Evolutionary conservation across 2,797 vertebrate species (phyloP), one percentile per base, ranked within the genome.

Genomic region (Fistularia commersonii): DNA sequence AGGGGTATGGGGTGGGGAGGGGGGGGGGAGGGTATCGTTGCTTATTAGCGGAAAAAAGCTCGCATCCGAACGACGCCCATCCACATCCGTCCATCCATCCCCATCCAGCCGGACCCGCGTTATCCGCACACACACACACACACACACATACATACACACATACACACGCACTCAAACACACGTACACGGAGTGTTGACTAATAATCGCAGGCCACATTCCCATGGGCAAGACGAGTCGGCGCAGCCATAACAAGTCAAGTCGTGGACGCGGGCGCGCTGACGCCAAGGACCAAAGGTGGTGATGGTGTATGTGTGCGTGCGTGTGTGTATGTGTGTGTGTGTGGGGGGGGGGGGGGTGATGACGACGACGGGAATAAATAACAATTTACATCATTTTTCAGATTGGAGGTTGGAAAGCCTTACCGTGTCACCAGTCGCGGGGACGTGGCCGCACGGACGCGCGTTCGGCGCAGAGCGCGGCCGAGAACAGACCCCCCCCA

Each of bases 401-500:
- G 6, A 8, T 35, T 35, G n/a, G n/a, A n/a, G n/a, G n/a, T n/a
- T 10, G 38, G 3, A 42, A n/a, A 35, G 32, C 1, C 88, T 90
- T 87, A 92, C 91, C 91, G 77, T 87, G 55, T 84, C 73, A 68
- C 32, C 73, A 70, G 68, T 35, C 59, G 66, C 78, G 66, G 75
- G 59, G 64, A 39, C 56, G 51, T 36, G 47, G 56, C 69, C 64
- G 71, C 62, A 60, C 53, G 42, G 53, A 61, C 12, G 38, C 74
- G 76, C 82, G 85, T 89, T 87, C 78, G 80, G 73, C 77, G 76
- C 73, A 70, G 72, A 51, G 50, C 1, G 11, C n/a, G 10, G 10
- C 14, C 45, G 6, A 11, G 15, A 49, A 35, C 1, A 15, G 15
- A 14, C 31, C 44, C n/a, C n/a, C n/a, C n/a, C n/a, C n/a, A n/a